phyloP scores from a whole-genome alignment of 2,888 invertebrate genomes.

The Sipha maydis region DNA sequence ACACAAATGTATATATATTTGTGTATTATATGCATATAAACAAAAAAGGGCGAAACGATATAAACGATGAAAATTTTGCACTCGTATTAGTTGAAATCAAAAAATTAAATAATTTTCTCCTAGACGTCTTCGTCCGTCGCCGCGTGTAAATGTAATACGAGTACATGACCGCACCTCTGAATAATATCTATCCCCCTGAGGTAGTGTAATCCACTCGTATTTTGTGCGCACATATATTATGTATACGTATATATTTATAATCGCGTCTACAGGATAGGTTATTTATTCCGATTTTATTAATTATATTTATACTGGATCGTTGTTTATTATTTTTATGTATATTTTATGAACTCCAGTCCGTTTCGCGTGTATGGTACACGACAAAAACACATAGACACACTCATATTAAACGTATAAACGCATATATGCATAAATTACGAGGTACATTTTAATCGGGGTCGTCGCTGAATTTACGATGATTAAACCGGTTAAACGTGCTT shows the following conservation, averaged over 20 bases:
- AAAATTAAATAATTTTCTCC: constrained; percentile 21
- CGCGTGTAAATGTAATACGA: background rate
- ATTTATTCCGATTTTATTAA: constrained; percentile 34
- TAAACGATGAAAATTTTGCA: constrained; percentile 4
- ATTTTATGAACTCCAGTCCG: background rate
- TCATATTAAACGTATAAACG: background rate
- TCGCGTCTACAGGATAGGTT: constrained; percentile 7
- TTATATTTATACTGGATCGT: constrained; percentile 7
- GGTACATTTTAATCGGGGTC: constrained; percentile 19
- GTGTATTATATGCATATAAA: too few relatives aligned
- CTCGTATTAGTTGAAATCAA: background rate
- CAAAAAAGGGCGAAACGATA: background rate
- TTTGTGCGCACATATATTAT: background rate
- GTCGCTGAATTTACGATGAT: constrained; percentile 14
- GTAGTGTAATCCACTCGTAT: constrained; percentile 1
- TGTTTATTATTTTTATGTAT: constrained; percentile 8
- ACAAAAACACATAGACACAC: background rate
- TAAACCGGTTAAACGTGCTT: constrained; percentile 44
- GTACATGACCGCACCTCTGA: constrained; percentile 1
- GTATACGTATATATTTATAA: background rate
- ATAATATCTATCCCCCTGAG: background rate
- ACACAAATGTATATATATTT: background rate
- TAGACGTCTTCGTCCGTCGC: constrained; percentile 6
- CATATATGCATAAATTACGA: background rate
- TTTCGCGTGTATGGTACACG: background rate